Evolutionary conservation across 2,888 invertebrate species (phyloP).

Genomic region (Gisinianus flammeolus): DNA sequence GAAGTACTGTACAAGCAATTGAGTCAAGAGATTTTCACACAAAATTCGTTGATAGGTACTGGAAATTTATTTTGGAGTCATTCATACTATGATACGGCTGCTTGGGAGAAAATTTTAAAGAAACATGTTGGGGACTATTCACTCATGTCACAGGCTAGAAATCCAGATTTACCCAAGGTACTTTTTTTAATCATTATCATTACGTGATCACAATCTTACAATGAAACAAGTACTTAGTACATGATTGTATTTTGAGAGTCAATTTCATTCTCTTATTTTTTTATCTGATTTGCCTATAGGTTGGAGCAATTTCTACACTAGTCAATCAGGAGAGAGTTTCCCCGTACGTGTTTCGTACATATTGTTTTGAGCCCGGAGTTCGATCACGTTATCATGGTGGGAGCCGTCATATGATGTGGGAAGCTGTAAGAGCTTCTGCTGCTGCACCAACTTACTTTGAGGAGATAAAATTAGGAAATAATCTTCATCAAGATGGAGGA

Average conservation of each 20-base stretch:
- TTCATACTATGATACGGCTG: slow-evolving; percentile 83
- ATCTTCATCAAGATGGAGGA: slow-evolving; percentile 81
- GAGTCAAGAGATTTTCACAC: slow-evolving; percentile 71
- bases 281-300: slow-evolving; percentile 62
- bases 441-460: slow-evolving; percentile 92
- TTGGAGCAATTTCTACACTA: slow-evolving; percentile 79
- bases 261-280: background rate
- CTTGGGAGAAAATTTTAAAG: slow-evolving; percentile 80
- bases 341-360: slow-evolving; percentile 85
- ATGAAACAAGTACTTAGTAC: no score
- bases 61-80: slow-evolving; percentile 82
- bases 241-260: no score
- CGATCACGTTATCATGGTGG: slow-evolving; percentile 76
- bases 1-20: slow-evolving; percentile 69
- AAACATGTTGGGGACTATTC: slow-evolving; percentile 70
- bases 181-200: slow-evolving; percentile 5
- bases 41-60: slow-evolving; percentile 72
- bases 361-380: slow-evolving; percentile 73
- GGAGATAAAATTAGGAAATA: slow-evolving; percentile 74
- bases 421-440: slow-evolving; percentile 85
- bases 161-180: slow-evolving; percentile 68
- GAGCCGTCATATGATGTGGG: slow-evolving; percentile 75
- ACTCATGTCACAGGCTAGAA: slow-evolving; percentile 68
- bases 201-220: no score
- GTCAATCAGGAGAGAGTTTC: slow-evolving; percentile 75